Percentiles rank a stretch among this genome's conserved stretches.
Conservation (phyloP, 2,113 vertebrate species). For the Nothoprocta perdicaria region DNA sequence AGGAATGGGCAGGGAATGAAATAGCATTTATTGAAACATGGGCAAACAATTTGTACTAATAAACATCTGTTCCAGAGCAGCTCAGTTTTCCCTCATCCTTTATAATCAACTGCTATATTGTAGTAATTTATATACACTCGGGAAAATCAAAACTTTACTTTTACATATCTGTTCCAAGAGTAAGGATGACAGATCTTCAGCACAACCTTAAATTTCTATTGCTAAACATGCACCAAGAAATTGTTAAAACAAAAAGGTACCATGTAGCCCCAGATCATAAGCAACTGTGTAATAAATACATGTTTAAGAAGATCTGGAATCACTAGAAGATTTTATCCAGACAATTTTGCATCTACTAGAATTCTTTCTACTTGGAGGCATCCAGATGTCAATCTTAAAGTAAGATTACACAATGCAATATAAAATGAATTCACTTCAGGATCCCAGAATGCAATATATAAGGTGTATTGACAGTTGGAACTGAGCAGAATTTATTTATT, state of each 20-base stretch:
- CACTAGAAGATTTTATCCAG: background rate
- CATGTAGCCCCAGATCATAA: background rate
- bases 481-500: background rate
- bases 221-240: too few species aligned
- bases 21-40: background rate
- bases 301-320: background rate
- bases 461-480: background rate
- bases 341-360: background rate
- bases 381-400: background rate
- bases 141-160: background rate
- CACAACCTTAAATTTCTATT: accelerated
- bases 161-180: background rate
- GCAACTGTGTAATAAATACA: background rate
- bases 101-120: accelerated
- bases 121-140: background rate
- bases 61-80: background rate
- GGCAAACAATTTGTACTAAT: background rate
- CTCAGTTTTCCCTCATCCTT: background rate
- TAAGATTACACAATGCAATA: background rate
- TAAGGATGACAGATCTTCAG: background rate
- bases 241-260: background rate
- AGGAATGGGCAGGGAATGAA: background rate
- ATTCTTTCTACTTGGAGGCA: background rate
- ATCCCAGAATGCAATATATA: background rate
- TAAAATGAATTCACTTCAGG: background rate